Evolutionary conservation across 2,888 invertebrate genomes (phyloP), one percentile per base, ranked within the genome.

Genomic region (Ophonus ardosiacus): DNA sequence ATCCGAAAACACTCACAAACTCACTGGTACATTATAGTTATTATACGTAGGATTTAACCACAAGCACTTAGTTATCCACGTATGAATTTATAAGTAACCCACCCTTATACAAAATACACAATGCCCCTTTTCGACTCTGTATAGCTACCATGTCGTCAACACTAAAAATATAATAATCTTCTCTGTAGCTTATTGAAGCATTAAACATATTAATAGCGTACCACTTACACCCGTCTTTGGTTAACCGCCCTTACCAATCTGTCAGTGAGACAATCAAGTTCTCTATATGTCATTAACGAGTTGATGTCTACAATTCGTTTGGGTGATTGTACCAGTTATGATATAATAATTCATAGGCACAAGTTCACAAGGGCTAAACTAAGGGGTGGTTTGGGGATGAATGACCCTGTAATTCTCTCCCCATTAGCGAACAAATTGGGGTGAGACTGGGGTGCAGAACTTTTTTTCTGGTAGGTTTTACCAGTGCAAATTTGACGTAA

Each of bases 221-320:
- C 89, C 91, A 91, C 91, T 91, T 91, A 90, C 90, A 89, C 65
- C 59, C 91, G 91, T 91, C 90, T 91, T 86, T 88, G 88, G 88
- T 90, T 87, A 86, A 86, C 85, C 82, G 85, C 86, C 86, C 76
- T 86, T 86, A 79, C 86, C 85, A 83, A 78, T 86, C 81, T 40
- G 31, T 18, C 81, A 80, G 31, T 61, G 17, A 13, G 5, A 43
- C 81, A 51, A 18, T 13, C n/a, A 81, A 43, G 18, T 59, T 43
- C n/a, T 68, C 78, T 74, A 24, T 85, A 74, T 85, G 68, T 56
- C 6, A 81, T 8, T 8, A 7, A 21, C 63, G 24, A 7, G 7
- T 13, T 0, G 10, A 21, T 7, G 21, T 13, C 1, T 13, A 63
- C 7, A 80, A 80, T 61, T 80, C 56, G 51, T 61, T 57, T 80